phyloP scores from a whole-genome alignment of 2,113 vertebrate genomes.

The Cephalopholis sonnerati region DNA sequence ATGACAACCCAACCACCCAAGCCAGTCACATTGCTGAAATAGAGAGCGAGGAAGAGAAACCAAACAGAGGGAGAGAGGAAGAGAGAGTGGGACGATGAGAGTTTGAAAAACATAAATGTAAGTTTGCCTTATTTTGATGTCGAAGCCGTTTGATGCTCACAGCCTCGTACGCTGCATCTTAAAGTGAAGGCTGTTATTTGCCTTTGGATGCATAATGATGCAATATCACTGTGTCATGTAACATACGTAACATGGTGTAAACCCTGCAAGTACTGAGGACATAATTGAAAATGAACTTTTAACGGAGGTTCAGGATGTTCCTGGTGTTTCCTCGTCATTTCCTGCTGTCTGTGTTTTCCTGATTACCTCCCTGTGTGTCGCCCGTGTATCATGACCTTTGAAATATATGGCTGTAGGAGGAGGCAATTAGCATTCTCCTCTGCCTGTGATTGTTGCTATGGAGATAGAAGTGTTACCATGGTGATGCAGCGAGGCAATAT shows the following conservation, averaged over 20 bases:
- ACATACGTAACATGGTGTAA: background rate
- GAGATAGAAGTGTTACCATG: conserved; percentile 74
- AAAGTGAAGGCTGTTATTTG: background rate
- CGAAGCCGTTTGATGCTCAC: background rate
- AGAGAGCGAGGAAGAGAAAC: conserved; percentile 17
- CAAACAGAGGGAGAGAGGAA: background rate
- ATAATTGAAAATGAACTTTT: background rate
- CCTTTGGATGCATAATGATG: background rate
- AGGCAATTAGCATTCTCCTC: conserved; percentile 73
- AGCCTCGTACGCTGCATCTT: background rate
- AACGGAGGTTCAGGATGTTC: background rate
- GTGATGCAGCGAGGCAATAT: conserved; percentile 48
- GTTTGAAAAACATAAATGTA: conserved; percentile 12
- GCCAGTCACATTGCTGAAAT: conserved; percentile 59
- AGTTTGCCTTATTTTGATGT: conserved; percentile 7
- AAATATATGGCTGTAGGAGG: conserved; percentile 49
- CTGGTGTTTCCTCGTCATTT: background rate
- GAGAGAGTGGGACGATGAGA: conserved; percentile 44
- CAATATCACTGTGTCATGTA: background rate
- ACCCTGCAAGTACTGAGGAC: background rate
- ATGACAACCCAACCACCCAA: conserved; percentile 64
- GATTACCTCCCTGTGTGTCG: conserved; percentile 27
- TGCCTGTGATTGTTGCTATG: conserved; percentile 75
- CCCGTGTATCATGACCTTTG: conserved; percentile 45
- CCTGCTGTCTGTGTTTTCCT: conserved; percentile 6